Base-by-base conservation (phyloP, 2,888 invertebrate species). In the Macroteleia sp. region DNA sequence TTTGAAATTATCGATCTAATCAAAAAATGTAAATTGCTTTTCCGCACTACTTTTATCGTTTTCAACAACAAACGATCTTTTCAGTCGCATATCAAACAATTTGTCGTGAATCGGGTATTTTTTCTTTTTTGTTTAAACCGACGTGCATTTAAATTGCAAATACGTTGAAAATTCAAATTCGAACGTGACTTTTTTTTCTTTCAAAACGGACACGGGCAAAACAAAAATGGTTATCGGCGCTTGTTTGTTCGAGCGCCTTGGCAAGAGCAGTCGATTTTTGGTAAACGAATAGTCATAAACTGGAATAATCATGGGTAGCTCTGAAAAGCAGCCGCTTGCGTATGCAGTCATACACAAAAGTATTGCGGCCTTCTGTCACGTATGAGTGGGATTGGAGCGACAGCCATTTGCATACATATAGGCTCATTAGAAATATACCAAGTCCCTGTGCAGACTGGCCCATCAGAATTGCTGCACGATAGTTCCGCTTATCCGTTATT, bases 381-480 rank as follows among this genome's bases (percentile, higher is more conserved):
- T 88, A 87, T 84, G 81, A 87, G 87, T 85, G 86, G 88, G 87
- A 88, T 89, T 87, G 89, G 86, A 89, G 86, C 83, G 86, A 89
- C 90, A 87, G 86, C 90, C 89, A 91, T 91, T 91, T 91, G 91
- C 91, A 91, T 91, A 91, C 89, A 91, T 91, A 91, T 91, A 90
- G 90, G 90, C 87, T 90, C 90, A 91, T 91, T 91, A 76, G 62
- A 50, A 69, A 62, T 75, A 75, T 62, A 75, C 75, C 67, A 75
- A 56, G 86, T 86, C 86, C 86, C 85, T 86, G 82, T 80, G 85
- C 84, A 84, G 85, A 87, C 86, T 82, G 80, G 82, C 86, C 88
- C 86, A 87, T 88, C 89, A 87, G 83, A 78, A 84, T 81, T 82
- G 83, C 88, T 85, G 85, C 85, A 85, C 88, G 84, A 89, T 89